These are phyloP conservation scores for Octonoba sinensis DNA, from an alignment of 2,888 invertebrate species.

Conservation along the genomic window DNA sequence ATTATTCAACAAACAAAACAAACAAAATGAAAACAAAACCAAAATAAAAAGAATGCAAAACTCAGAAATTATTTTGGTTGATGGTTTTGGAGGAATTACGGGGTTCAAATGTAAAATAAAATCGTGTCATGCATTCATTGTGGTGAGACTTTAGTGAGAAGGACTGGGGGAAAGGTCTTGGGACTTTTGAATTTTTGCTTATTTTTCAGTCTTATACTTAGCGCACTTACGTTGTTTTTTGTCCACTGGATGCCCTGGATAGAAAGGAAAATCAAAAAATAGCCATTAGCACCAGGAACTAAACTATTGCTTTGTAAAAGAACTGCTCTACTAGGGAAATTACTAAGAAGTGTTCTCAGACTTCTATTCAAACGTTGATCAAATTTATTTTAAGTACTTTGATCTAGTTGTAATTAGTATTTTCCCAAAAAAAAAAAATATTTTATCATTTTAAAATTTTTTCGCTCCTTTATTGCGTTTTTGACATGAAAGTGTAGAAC, in stretches of 20 bases:
- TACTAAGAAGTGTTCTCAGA: conserved; percentile 13
- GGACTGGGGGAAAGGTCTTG: background rate
- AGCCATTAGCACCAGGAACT: conserved; percentile 61
- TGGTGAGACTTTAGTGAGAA: background rate
- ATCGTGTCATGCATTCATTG: conserved; percentile 24
- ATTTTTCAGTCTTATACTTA: conserved; percentile 45
- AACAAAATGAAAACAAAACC: conserved; percentile 34
- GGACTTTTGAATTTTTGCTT: conserved; percentile 3
- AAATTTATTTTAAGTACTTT: too few relatives aligned
- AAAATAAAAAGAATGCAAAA: conserved; percentile 19
- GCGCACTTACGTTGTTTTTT: conserved; percentile 61
- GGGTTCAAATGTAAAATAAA: conserved; percentile 17
- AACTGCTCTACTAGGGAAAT: conserved; percentile 34
- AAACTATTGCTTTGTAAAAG: conserved; percentile 41
- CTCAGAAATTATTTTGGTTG: conserved; percentile 18
- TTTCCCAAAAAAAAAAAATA: too few relatives aligned
- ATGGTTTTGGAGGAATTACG: conserved; percentile 15
- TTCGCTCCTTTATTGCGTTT: too few relatives aligned
- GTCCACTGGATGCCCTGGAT: conserved; percentile 63
- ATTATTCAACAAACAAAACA: conserved; percentile 1
- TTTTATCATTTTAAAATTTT: too few relatives aligned
- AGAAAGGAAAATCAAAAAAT: conserved; percentile 52
- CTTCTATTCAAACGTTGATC: too few relatives aligned
- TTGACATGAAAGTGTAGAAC: too few relatives aligned
- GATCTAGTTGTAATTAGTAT: too few relatives aligned